Evolutionary conservation across 2,888 invertebrate genomes (phyloP), one percentile per base, ranked within the genome.

Genomic region (Megamerina dolium): DNA sequence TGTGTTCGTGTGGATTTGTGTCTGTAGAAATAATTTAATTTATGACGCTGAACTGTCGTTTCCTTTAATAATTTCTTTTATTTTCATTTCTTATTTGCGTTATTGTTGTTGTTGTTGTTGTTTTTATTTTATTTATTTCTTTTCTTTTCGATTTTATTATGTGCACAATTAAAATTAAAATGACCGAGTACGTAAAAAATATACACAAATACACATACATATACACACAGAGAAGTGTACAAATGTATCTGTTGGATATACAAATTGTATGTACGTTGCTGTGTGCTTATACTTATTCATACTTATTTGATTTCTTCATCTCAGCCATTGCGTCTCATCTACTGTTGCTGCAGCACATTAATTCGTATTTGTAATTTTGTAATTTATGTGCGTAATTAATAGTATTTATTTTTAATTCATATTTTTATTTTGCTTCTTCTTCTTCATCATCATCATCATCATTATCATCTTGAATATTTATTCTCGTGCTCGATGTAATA

Each of bases 391-490:
- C 56, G 52, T 56, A 59, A 56, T 59, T 55, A 55, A 52, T 53
- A 44, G 52, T 49, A 51, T 57, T 57, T 58, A 54, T 51, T 54
- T 56, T 53, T 52, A 56, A 57, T 58, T 48, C 51, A 50, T 48
- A 50, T 50, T 35, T 47, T 52, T 51, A 42, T 45, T 49, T 34
- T 29, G 13, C n/a, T 10, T 30, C 20, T 19, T 17, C 14, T 38
- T 10, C 20, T 37, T 8, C 23, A 23, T 23, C 6, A 8, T 23
- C 10, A 8, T 23, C n/a, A n/a, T n/a, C n/a, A n/a, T n/a, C n/a
- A n/a, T n/a, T n/a, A n/a, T n/a, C n/a, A n/a, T n/a, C n/a, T n/a
- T n/a, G n/a, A n/a, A n/a, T n/a, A n/a, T n/a, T n/a, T n/a, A n/a
- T n/a, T n/a, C n/a, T n/a, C n/a, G n/a, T n/a, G n/a, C n/a, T n/a